Conservation (phyloP, 2,888 invertebrate species). For the Alloplasta piceator region DNA sequence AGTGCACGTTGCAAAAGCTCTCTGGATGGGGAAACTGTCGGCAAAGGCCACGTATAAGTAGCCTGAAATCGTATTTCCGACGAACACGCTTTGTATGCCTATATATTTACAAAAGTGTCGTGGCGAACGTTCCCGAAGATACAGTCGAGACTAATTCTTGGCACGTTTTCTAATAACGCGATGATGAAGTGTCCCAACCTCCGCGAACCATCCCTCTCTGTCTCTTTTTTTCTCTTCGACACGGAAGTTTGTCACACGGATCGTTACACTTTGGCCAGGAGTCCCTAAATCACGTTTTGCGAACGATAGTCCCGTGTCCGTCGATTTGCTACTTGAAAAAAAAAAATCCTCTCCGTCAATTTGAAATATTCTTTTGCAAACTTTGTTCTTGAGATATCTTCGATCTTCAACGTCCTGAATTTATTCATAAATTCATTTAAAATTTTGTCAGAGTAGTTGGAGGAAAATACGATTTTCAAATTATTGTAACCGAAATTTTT, state of each 20-base stretch:
- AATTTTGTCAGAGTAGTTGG: too few species aligned
- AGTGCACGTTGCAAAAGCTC: background rate
- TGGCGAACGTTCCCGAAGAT: constrained; percentile 32
- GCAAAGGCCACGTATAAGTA: constrained; percentile 15
- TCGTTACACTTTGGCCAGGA: constrained; percentile 13
- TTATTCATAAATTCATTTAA: too few species aligned
- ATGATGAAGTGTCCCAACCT: constrained; percentile 56
- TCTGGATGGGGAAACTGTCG: background rate
- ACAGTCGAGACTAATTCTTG: constrained; percentile 53
- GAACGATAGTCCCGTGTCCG: constrained; percentile 1
- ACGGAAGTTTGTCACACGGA: constrained; percentile 1
- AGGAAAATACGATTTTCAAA: too few species aligned
- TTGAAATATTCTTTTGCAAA: too few species aligned
- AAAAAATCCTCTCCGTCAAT: too few species aligned
- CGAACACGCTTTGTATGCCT: background rate
- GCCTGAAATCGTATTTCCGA: background rate
- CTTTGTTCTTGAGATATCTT: too few species aligned
- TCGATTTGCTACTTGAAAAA: too few species aligned
- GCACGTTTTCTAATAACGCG: constrained; percentile 60
- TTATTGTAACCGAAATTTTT: too few species aligned
- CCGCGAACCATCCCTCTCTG: background rate
- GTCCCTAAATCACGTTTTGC: constrained; percentile 46
- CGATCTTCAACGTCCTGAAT: too few species aligned
- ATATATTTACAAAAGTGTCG: background rate
- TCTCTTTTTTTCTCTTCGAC: background rate